A percentile compares a stretch with the other conserved stretches of the same genome.
These are phyloP conservation scores for Novumbra hubbsi DNA, from an alignment of 2,797 vertebrate species.

Conservation along the genomic window DNA sequence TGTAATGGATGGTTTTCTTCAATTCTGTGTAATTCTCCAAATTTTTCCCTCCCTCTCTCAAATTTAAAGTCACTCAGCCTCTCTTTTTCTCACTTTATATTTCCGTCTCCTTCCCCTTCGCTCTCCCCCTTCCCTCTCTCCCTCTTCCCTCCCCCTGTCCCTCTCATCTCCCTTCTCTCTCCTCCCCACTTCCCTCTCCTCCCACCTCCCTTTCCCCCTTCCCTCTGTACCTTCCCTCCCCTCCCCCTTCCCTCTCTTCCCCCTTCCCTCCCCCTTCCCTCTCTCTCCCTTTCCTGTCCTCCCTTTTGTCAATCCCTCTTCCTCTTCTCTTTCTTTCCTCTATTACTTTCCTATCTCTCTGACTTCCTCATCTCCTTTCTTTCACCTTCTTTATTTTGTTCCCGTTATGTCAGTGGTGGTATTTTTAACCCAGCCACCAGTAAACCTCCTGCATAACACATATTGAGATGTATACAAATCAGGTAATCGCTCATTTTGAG, in stretches of 20 bases:
- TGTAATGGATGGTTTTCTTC: too few species aligned
- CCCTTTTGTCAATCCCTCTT: background rate
- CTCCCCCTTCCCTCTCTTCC: background rate
- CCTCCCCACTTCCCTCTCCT: background rate
- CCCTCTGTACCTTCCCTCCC: background rate
- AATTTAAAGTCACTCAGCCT: background rate
- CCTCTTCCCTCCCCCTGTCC: background rate
- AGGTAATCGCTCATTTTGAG: background rate
- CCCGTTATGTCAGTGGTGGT: background rate
- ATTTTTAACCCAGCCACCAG: background rate
- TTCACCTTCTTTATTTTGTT: background rate
- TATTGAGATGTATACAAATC: slow-evolving; percentile 1
- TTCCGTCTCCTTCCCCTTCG: background rate
- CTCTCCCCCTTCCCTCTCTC: background rate
- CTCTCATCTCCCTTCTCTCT: background rate
- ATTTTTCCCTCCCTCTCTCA: background rate
- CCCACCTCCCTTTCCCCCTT: background rate
- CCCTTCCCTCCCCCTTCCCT: background rate
- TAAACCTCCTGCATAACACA: background rate
- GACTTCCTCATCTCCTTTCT: background rate
- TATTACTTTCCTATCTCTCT: too few species aligned
- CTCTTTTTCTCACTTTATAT: background rate
- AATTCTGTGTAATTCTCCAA: too few species aligned
- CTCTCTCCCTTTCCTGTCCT: background rate
- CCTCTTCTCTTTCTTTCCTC: background rate